phyloP scores from a whole-genome alignment of 2,888 invertebrate genomes.

The Argyra leucocephala region DNA sequence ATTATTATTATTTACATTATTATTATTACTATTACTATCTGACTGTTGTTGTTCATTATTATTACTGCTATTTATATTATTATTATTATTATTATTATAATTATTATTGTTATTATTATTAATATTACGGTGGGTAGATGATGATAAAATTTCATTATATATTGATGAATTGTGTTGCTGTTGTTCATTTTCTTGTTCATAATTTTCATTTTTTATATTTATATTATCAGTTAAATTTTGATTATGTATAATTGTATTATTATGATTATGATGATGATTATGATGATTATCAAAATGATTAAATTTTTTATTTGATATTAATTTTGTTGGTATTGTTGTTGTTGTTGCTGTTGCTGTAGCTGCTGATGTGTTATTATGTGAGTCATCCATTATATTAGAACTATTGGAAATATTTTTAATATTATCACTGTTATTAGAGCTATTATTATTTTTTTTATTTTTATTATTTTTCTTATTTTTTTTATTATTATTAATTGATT shows the following conservation, averaged over 20 bases:
- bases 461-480: not conserved
- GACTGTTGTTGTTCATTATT: not conserved
- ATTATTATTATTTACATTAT: constrained; percentile 18
- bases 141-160: not conserved
- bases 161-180: not conserved
- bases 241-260: not conserved
- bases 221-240: not conserved
- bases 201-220: not conserved
- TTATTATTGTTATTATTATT: constrained; percentile 4
- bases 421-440: constrained; percentile 1
- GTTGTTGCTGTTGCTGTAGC: not conserved
- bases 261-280: not conserved
- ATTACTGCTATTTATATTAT: not conserved
- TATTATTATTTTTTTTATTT: too few species aligned
- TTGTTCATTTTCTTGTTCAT: not conserved
- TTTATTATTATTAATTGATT: not conserved
- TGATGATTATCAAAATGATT: not conserved
- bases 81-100: not conserved
- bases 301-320: constrained; percentile 3
- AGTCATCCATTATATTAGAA: not conserved
- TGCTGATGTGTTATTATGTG: not conserved
- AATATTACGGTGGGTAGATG: not conserved
- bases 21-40: not conserved
- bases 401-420: constrained; percentile 9
- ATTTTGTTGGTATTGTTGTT: not conserved